These are phyloP conservation scores for Coecobrya sp. DNA, from an alignment of 2,888 invertebrate species.

Conservation along the genomic window DNA sequence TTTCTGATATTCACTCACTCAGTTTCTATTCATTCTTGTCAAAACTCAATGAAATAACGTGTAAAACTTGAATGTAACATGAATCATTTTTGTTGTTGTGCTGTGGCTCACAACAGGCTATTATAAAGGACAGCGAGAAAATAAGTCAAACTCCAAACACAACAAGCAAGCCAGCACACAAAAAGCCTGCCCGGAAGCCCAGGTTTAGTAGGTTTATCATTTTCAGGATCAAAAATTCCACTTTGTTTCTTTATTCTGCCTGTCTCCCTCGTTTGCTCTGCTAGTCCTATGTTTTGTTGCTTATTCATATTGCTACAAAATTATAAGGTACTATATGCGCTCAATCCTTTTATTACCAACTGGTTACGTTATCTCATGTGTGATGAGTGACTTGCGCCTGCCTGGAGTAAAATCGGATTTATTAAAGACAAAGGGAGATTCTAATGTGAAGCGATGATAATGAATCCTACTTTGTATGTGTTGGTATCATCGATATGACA, in stretches of 20 bases:
- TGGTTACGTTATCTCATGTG: slow-evolving; percentile 33
- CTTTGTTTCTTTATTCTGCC: slow-evolving; percentile 25
- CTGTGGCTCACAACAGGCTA: not conserved
- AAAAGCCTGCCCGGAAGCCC: slow-evolving; percentile 65
- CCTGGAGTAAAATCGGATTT: slow-evolving; percentile 68
- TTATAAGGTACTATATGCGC: not conserved
- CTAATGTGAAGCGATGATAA: not conserved
- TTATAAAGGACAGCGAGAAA: not conserved
- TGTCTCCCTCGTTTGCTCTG: not conserved
- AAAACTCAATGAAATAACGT: not conserved
- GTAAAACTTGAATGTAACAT: not conserved
- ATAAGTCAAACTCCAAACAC: slow-evolving; percentile 43
- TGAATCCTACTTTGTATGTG: not conserved
- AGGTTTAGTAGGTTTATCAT: slow-evolving; percentile 38
- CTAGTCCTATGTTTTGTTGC: not conserved
- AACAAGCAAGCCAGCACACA: not conserved
- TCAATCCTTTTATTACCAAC: slow-evolving; percentile 42
- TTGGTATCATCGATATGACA: slow-evolving; percentile 41
- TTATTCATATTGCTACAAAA: not conserved
- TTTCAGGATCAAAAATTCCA: slow-evolving; percentile 29
- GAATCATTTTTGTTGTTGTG: slow-evolving; percentile 22
- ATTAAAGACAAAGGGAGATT: not conserved
- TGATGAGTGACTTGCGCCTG: slow-evolving; percentile 75
- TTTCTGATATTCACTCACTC: not conserved
- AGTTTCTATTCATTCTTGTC: not conserved